phyloP scores from a whole-genome alignment of 2,888 invertebrate genomes.

The Yponomeuta cagnagella region DNA sequence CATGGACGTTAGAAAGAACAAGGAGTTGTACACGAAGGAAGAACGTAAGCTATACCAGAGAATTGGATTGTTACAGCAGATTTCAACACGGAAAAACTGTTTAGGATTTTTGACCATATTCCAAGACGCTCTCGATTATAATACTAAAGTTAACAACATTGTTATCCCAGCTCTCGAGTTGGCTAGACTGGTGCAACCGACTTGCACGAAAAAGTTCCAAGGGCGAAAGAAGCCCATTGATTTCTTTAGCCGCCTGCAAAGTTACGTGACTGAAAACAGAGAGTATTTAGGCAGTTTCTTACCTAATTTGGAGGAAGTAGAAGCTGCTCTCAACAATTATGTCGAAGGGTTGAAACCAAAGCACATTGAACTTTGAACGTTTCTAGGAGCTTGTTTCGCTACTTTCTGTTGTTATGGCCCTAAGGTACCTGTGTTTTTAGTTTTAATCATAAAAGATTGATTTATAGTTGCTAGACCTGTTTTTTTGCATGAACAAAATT shows the following conservation, averaged over 20 bases:
- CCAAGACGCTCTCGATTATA: constrained; percentile 31
- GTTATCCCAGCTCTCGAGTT: constrained; percentile 38
- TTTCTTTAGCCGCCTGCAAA: constrained; percentile 13
- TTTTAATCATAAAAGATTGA: no score
- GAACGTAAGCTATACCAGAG: constrained; percentile 37
- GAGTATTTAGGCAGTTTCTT: constrained; percentile 5
- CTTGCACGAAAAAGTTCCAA: constrained; percentile 37
- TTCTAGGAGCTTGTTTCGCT: no score
- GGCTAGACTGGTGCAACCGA: constrained; percentile 42
- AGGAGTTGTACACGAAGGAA: neutral
- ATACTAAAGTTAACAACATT: constrained; percentile 29
- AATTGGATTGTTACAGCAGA: constrained; percentile 51
- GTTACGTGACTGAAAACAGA: constrained; percentile 12
- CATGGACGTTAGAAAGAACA: constrained; percentile 30
- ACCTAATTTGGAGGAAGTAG: constrained; percentile 8
- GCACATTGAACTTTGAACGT: neutral
- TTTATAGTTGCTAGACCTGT: no score
- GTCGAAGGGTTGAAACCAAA: constrained; percentile 7
- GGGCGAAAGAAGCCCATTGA: constrained; percentile 33
- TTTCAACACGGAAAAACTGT: constrained; percentile 43
- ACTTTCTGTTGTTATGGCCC: no score
- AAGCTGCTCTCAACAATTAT: constrained; percentile 10
- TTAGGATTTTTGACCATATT: constrained; percentile 50
- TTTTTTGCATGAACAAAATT: no score
- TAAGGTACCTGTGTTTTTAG: no score